Evolutionary conservation across 2,113 vertebrate genomes (phyloP), one percentile per base, ranked within the genome.

Genomic region (Tapirus terrestris): DNA sequence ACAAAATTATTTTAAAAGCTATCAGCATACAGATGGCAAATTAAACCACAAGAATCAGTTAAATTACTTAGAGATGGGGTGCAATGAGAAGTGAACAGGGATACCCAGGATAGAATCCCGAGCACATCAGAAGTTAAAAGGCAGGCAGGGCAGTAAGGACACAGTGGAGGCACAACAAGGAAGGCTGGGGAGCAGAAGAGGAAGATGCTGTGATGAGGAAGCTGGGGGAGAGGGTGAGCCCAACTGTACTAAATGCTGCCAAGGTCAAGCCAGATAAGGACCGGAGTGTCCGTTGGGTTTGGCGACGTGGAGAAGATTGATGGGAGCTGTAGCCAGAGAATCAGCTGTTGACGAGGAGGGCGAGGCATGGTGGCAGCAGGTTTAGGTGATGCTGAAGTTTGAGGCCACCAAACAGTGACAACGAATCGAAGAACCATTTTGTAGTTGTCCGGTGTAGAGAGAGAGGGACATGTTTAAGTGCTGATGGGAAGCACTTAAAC

Each of bases 171-270:
- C 36, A 23, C 61, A 45, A 36, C 76, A 60, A 68, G 53, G 10
- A 27, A 51, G 29, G 6, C 18, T 4, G 67, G 58, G 27, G 9
- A 61, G 43, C 43, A 65, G 48, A 93, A 21, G 9, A 11, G 36
- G 12, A 29, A 96, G 56, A 20, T 61, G 6, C 29, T 86, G 60
- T 11, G 31, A 53, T 3, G 27, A 17, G 45, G 17, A 82, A 53
- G 16, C 3, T 3, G 0, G 0, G 29, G 33, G 36, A 58, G 6
- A 16, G 7, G 17, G 8, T n/a, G 27, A 25, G 21, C 9, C 76
- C 27, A 45, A n/a, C 20, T 82, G 9, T 18, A 29, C 65, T 21
- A 29, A 68, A 82, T 8, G 45, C 31, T 56, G 43, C 68, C 6
- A 12, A 56, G 7, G 45, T 89, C 53, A 72, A 56, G 72, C 63